Evolutionary conservation across 1,140 invertebrate genomes (phyloP).

Genomic region (Mizuhopecten yessoensis): DNA sequence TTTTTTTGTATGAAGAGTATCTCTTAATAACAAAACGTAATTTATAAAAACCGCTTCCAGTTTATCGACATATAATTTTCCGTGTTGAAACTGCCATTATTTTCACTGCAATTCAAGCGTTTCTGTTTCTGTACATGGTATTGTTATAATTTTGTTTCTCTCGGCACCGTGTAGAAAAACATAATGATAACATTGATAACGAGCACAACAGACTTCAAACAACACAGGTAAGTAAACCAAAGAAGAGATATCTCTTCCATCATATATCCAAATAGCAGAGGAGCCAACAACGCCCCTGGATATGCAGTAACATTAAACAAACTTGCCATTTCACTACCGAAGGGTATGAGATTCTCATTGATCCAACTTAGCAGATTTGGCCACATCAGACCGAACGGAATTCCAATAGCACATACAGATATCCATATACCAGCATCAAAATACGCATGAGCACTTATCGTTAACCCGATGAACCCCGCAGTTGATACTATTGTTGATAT

Average conservation of each 20-base stretch:
- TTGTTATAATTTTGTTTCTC: neutral
- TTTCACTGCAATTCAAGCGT: too few species aligned
- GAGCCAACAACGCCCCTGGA: neutral
- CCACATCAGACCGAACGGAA: constrained; percentile 9
- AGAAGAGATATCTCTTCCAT: neutral
- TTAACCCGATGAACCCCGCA: neutral
- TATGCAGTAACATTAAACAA: neutral
- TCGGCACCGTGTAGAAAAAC: neutral
- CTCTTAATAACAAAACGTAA: too few species aligned
- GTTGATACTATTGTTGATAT: neutral
- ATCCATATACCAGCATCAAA: neutral
- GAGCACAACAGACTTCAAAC: neutral
- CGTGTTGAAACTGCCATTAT: too few species aligned
- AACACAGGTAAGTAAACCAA: neutral
- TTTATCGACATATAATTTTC: too few species aligned
- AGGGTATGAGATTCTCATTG: neutral
- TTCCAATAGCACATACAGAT: neutral
- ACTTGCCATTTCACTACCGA: neutral
- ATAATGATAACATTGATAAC: neutral
- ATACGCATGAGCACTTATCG: neutral
- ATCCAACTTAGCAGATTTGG: neutral
- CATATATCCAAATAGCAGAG: neutral
- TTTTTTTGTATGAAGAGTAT: too few species aligned
- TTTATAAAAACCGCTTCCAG: too few species aligned
- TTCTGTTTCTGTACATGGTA: too few species aligned